Conservation (phyloP, 2,113 vertebrate genomes). For the Camelus bactrianus region DNA sequence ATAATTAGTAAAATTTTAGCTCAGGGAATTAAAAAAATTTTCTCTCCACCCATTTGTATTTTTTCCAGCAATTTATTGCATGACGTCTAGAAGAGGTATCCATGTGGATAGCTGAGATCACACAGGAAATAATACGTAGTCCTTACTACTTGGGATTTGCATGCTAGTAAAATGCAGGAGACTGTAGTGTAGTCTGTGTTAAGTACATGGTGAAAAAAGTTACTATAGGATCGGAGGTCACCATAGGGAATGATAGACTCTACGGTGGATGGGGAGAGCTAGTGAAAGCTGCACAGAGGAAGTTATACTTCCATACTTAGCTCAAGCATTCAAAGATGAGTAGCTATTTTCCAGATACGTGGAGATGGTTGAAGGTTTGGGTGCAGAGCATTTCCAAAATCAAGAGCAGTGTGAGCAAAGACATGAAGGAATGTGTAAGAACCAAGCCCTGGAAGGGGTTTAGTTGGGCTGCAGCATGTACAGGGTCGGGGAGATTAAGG, state of each 20-base stretch:
- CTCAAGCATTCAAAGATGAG: background rate
- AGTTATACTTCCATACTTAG: background rate
- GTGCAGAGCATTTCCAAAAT: background rate
- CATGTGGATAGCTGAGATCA: background rate
- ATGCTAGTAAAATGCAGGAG: background rate
- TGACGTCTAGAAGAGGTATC: background rate
- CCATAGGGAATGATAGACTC: background rate
- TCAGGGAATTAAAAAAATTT: background rate
- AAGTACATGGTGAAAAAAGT: background rate
- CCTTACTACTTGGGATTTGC: background rate
- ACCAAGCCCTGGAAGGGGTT: background rate
- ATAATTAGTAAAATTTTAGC: constrained; percentile 25
- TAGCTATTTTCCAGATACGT: background rate
- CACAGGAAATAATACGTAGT: background rate
- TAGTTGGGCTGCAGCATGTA: background rate
- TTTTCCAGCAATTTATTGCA: background rate
- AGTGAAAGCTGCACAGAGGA: background rate
- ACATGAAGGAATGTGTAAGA: rapidly evolving
- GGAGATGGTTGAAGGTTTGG: background rate
- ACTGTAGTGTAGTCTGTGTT: background rate
- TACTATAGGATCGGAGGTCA: background rate
- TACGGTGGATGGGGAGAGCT: background rate
- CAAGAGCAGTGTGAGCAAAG: background rate
- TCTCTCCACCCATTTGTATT: constrained; percentile 13
- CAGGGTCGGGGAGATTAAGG: background rate